Conservation (phyloP, 2,888 invertebrate genomes). For the Julus scandinavius region DNA sequence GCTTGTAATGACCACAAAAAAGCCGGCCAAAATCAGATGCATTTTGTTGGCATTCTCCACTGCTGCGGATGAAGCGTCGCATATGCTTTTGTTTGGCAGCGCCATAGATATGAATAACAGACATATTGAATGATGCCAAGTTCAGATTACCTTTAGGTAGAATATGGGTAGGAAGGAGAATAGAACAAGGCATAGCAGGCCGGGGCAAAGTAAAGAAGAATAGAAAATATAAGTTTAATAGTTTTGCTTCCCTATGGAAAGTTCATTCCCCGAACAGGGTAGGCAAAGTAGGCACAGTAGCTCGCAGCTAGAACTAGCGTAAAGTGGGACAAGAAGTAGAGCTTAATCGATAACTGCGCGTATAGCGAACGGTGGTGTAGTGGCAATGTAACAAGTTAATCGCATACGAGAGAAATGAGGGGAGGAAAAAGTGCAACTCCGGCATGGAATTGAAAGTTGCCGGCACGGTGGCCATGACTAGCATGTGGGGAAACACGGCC, state of each 20-base stretch:
- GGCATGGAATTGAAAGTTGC: background rate
- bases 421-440: conserved; percentile 26
- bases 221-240: conserved; percentile 33
- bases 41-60: background rate
- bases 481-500: background rate
- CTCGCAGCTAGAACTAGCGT: background rate
- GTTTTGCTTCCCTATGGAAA: conserved; percentile 27
- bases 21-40: conserved; percentile 11
- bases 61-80: background rate
- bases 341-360: conserved; percentile 27
- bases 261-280: background rate
- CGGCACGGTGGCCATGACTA: background rate
- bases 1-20: background rate
- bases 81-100: background rate
- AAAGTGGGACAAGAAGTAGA: conserved; percentile 14
- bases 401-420: background rate
- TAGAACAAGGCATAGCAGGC: background rate
- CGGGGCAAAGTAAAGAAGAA: conserved; percentile 27
- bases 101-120: background rate
- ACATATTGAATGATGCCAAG: conserved; percentile 12
- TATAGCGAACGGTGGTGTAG: background rate
- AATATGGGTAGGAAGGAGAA: background rate
- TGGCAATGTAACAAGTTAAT: conserved; percentile 31
- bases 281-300: background rate
- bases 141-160: conserved; percentile 24